These are phyloP conservation scores for Hyles vespertilio DNA, from an alignment of 1,140 invertebrate genomes.

Conservation along the genomic window DNA sequence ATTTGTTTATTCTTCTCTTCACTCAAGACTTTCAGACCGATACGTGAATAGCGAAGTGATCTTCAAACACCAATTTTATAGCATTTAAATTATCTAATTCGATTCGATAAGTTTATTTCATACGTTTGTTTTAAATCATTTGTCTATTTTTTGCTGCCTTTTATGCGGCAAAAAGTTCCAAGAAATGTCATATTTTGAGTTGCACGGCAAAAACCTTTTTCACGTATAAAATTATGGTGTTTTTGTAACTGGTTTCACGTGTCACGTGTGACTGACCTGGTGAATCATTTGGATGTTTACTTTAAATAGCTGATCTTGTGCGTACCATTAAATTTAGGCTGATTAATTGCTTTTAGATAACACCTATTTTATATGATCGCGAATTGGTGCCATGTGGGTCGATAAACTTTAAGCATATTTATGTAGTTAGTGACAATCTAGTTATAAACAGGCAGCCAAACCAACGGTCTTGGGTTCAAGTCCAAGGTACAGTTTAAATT, in stretches of 20 bases:
- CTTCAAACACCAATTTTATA: too few species aligned
- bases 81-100: too few species aligned
- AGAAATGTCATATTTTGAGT: constrained; percentile 41
- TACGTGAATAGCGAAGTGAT: too few species aligned
- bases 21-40: too few species aligned
- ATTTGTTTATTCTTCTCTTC: too few species aligned
- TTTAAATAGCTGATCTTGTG: constrained; percentile 20
- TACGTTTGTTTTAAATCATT: too few species aligned
- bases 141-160: neutral
- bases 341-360: constrained; percentile 21
- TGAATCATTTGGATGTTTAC: constrained; percentile 47
- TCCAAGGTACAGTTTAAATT: too few species aligned
- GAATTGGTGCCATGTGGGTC: neutral
- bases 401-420: too few species aligned
- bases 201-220: constrained; percentile 24
- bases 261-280: constrained; percentile 38
- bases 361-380: constrained; percentile 1
- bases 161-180: constrained; percentile 14
- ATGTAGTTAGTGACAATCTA: too few species aligned
- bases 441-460: too few species aligned
- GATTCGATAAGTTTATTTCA: too few species aligned
- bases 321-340: neutral
- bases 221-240: constrained; percentile 38
- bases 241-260: constrained; percentile 45
- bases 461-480: too few species aligned